Percentiles rank a stretch among this genome's conserved stretches.
Evolutionary conservation across 1,140 invertebrate species (phyloP).

Genomic region (Neoseiulus cucumeris): DNA sequence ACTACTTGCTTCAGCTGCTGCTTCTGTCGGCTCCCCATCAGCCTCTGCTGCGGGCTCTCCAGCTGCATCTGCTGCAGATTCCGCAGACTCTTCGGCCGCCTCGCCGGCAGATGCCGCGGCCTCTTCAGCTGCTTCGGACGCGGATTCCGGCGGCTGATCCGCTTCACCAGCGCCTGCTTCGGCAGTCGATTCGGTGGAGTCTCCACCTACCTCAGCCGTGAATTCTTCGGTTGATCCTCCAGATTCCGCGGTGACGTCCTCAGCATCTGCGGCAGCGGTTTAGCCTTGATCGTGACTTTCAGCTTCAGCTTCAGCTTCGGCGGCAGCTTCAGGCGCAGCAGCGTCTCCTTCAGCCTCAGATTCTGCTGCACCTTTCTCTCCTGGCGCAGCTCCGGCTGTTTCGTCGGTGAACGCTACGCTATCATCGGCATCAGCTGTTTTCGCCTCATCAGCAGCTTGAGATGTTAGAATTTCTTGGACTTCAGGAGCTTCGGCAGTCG

Average conservation of each 20-base stretch:
- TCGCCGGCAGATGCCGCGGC: not conserved
- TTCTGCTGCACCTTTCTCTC: not conserved
- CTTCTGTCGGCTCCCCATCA: not conserved
- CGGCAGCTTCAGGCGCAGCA: not conserved
- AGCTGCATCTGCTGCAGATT: not conserved
- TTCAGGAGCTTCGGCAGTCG: not conserved
- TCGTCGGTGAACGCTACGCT: not conserved
- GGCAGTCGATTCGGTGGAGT: not conserved
- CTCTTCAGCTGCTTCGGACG: not conserved
- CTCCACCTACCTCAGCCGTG: not conserved
- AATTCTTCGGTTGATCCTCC: not conserved
- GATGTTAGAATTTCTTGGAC: too few relatives aligned
- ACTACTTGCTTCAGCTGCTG: too few relatives aligned
- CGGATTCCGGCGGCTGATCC: not conserved
- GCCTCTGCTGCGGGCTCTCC: not conserved
- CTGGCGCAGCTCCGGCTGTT: not conserved
- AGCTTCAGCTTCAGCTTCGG: not conserved
- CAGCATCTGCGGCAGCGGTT: not conserved
- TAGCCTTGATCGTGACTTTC: not conserved
- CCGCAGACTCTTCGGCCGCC: not conserved
- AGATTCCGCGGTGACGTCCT: not conserved
- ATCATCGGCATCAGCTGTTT: not conserved
- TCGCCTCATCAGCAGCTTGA: not conserved
- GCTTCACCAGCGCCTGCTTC: not conserved
- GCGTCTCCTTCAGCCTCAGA: not conserved